These are phyloP conservation scores for Pachliopta kotzebuea DNA, from an alignment of 2,888 invertebrate species.

Conservation along the genomic window DNA sequence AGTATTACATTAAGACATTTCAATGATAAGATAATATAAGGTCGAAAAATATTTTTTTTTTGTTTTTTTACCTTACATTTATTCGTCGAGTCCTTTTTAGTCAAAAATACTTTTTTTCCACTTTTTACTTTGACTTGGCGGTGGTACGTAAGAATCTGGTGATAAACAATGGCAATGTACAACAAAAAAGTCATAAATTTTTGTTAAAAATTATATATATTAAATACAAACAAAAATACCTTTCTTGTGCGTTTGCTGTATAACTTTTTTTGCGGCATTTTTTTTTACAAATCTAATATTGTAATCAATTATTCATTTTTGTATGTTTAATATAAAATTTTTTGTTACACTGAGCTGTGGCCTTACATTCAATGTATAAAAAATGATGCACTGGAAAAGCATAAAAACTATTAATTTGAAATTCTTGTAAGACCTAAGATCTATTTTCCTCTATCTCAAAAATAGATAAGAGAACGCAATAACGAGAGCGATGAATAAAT, in stretches of 20 bases:
- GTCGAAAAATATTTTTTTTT: neutral
- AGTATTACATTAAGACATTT: too few species aligned
- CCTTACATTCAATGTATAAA: neutral
- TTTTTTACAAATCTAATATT: neutral
- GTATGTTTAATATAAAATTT: neutral
- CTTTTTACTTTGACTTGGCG: neutral
- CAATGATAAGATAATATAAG: neutral
- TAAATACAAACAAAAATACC: slow-evolving; percentile 34
- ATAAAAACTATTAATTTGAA: neutral
- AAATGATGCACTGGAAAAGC: neutral
- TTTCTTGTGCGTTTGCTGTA: slow-evolving; percentile 42
- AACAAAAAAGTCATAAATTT: neutral
- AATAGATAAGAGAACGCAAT: neutral
- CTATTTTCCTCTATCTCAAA: too few species aligned
- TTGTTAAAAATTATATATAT: neutral
- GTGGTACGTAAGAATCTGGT: neutral
- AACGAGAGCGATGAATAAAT: too few species aligned
- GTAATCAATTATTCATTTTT: neutral
- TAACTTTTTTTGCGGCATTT: slow-evolving; percentile 38
- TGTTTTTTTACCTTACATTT: neutral
- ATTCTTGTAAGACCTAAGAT: too few species aligned
- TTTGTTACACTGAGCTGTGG: neutral
- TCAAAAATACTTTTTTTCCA: slow-evolving; percentile 4
- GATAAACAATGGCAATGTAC: neutral
- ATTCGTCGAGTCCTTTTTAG: neutral